phyloP scores from a whole-genome alignment of 37 sponge, comb jelly and placozoan genomes.

The Lycopodina hypogea region DNA sequence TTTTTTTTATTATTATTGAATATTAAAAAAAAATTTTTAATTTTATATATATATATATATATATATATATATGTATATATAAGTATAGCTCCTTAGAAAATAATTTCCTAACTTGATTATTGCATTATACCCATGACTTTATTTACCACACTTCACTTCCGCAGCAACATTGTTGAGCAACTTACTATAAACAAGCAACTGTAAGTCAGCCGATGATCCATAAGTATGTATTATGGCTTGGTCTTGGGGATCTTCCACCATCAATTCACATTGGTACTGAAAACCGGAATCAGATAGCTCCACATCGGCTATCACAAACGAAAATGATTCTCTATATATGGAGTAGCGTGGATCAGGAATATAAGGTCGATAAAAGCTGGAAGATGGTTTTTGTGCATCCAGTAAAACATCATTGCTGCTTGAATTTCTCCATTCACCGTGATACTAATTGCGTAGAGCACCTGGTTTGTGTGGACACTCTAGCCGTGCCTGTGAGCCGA shows the following conservation, averaged over 20 bases:
- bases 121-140: no score
- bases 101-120: no score
- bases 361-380: not conserved
- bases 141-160: no score
- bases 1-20: no score
- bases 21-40: no score
- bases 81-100: no score
- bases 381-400: not conserved
- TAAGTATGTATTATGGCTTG: not conserved
- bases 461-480: not conserved
- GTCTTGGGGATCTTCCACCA: not conserved
- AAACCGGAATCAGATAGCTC: conserved; percentile 5
- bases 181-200: not conserved
- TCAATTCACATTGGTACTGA: conserved; percentile 5
- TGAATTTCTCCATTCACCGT: not conserved
- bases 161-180: no score
- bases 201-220: not conserved
- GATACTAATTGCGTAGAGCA: not conserved
- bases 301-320: not conserved
- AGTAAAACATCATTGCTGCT: not conserved
- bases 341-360: not conserved
- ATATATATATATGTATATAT: no score
- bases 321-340: not conserved
- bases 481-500: not conserved
- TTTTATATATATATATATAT: no score